phyloP scores from a whole-genome alignment of 2,888 invertebrate species.

The Orthosia gracilis region DNA sequence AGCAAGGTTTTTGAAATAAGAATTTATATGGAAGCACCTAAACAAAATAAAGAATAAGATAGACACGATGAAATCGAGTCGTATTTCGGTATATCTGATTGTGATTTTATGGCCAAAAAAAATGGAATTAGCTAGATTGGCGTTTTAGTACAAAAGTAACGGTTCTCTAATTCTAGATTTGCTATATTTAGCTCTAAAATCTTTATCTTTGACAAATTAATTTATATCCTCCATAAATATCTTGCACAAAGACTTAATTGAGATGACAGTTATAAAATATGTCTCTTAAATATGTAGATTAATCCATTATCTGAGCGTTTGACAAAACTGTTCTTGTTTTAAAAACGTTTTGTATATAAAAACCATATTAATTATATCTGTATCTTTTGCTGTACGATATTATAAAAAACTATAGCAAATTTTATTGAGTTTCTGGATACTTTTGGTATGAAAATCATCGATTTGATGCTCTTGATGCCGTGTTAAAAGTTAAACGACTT shows the following conservation, averaged over 20 bases:
- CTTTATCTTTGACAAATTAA: not conserved
- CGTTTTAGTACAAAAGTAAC: not conserved
- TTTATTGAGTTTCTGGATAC: conserved; percentile 5
- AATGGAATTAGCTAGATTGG: not conserved
- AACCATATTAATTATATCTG: conserved; percentile 8
- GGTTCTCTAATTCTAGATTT: conserved; percentile 15
- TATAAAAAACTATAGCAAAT: conserved; percentile 2
- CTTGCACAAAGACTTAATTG: conserved; percentile 11
- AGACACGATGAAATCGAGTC: not conserved
- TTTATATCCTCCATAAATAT: conserved; percentile 23
- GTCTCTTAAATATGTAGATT: conserved; percentile 6
- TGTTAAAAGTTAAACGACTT: conserved; percentile 39
- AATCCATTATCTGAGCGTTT: conserved; percentile 17
- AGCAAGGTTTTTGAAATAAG: not conserved
- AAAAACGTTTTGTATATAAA: not conserved
- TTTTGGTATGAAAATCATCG: conserved; percentile 6
- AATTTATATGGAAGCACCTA: not conserved
- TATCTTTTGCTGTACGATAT: conserved; percentile 2
- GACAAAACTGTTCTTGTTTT: conserved; percentile 31
- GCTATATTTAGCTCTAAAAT: conserved; percentile 1
- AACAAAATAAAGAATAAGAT: not conserved
- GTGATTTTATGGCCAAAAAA: not conserved
- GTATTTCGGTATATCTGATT: not conserved
- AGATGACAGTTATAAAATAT: conserved; percentile 30
- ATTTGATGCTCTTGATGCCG: conserved; percentile 24